These are phyloP conservation scores for Alectoris magna DNA, from an alignment of 2,797 vertebrate genomes.

Conservation along the genomic window DNA sequence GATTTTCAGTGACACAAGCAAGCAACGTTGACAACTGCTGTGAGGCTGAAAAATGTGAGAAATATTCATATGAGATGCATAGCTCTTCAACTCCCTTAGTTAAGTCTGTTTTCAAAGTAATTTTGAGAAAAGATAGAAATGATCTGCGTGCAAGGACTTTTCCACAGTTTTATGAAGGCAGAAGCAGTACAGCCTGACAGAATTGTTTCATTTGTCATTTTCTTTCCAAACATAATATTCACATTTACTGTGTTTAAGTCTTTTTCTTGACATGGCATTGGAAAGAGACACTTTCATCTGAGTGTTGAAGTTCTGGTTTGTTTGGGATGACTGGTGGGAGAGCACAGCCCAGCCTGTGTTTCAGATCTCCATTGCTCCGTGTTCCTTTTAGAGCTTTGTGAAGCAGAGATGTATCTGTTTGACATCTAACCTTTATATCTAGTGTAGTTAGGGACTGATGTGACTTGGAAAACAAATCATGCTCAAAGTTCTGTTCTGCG, in stretches of 20 bases:
- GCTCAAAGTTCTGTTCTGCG: neutral
- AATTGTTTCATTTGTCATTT: neutral
- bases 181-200: neutral
- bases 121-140: neutral
- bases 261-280: neutral
- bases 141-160: neutral
- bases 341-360: neutral
- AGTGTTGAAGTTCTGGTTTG: neutral
- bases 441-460: neutral
- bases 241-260: neutral
- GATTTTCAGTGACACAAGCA: neutral
- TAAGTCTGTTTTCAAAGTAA: neutral
- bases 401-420: neutral
- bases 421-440: neutral
- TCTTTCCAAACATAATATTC: neutral
- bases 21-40: neutral
- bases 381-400: neutral
- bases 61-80: neutral
- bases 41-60: neutral
- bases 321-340: neutral
- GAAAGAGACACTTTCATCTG: neutral
- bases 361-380: neutral
- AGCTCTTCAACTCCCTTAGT: neutral
- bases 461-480: neutral
- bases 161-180: neutral